Percentiles rank a stretch among this genome's conserved stretches.
phyloP scores from a whole-genome alignment of 2,113 vertebrate species.

The Nicator chloris region DNA sequence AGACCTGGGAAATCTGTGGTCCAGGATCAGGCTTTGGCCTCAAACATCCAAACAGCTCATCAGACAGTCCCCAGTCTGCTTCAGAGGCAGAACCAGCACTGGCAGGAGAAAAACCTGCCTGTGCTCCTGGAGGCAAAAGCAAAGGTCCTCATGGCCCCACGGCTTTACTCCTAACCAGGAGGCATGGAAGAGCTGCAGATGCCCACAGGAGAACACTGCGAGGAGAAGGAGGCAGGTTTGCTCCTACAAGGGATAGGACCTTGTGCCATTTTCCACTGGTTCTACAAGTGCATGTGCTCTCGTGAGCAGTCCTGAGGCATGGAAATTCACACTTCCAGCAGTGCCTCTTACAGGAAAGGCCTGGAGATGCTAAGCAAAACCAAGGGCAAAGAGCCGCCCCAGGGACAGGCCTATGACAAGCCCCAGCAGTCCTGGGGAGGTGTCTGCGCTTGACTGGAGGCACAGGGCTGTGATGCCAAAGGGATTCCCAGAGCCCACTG shows the following conservation, averaged over 20 bases:
- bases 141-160: background rate
- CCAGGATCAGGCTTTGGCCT: background rate
- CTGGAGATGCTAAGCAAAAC: background rate
- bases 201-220: background rate
- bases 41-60: background rate
- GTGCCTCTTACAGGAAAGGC: background rate
- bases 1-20: background rate
- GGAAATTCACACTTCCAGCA: background rate
- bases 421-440: background rate
- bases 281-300: background rate
- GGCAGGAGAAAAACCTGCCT: background rate
- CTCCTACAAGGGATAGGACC: background rate
- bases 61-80: background rate
- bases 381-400: background rate
- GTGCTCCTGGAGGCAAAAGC: background rate
- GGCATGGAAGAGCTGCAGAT: background rate
- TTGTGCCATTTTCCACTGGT: background rate
- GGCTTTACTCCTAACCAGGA: background rate
- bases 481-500: rapidly evolving
- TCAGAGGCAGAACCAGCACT: background rate
- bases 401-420: background rate
- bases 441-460: rapidly evolving
- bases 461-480: background rate
- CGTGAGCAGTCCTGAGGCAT: background rate
- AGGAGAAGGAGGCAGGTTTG: background rate